A percentile compares a stretch with the other conserved stretches of the same genome.
These are phyloP conservation scores for Microplitis deprimator DNA, from an alignment of 2,888 invertebrate species.

Conservation along the genomic window DNA sequence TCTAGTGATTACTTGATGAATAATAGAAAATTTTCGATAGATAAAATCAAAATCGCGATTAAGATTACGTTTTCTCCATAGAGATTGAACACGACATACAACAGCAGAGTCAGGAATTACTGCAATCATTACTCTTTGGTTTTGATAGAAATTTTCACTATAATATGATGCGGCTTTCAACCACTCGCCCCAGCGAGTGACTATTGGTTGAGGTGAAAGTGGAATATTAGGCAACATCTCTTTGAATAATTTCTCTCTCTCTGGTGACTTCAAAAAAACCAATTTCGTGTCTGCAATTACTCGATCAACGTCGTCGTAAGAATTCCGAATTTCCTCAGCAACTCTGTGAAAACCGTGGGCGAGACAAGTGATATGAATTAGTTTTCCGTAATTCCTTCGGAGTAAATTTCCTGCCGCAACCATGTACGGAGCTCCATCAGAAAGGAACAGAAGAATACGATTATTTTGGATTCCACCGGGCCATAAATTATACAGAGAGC, in stretches of 20 bases:
- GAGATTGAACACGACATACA: neutral
- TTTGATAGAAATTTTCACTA: neutral
- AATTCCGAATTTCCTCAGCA: conserved; percentile 9
- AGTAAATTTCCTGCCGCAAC: neutral
- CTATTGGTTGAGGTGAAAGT: neutral
- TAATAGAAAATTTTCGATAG: neutral
- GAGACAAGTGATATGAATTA: conserved; percentile 21
- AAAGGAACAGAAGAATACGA: neutral
- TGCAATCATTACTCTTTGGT: neutral
- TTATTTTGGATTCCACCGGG: neutral
- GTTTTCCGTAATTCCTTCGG: neutral
- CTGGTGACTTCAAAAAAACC: neutral
- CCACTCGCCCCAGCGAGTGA: conserved; percentile 10
- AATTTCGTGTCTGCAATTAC: neutral
- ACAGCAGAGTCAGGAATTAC: neutral
- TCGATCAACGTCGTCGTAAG: neutral
- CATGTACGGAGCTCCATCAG: conserved; percentile 1
- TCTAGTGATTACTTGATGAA: neutral
- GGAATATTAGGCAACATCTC: neutral
- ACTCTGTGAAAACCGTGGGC: conserved; percentile 19
- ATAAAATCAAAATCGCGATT: neutral
- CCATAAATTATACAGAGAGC: no score
- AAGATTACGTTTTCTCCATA: neutral
- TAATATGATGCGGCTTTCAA: neutral
- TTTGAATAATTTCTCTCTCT: neutral